Base-by-base conservation (phyloP, 2,888 invertebrate species). In the Caenorhabditis drosophilae region DNA sequence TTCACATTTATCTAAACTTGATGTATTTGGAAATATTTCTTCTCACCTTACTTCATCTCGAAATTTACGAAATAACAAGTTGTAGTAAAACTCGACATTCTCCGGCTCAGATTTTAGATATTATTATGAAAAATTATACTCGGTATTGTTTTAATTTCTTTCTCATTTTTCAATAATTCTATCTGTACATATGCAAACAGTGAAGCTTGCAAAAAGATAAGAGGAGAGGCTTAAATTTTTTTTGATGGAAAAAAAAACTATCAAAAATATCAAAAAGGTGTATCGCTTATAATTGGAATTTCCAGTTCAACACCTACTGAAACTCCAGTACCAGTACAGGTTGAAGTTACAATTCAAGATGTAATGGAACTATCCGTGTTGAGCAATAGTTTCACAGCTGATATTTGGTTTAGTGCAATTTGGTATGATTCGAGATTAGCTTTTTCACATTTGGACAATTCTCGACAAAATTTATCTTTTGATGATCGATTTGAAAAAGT, bases 371-470 rank as follows among this genome's bases (percentile, higher is more conserved):
- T 81, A 6, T 77, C 77, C n/a, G 81, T 81, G 12, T 55, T 81
- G 16, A 71, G 70, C 48, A 81, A 81, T 62, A 73, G 73, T 40
- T 77, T 81, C 53, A 78, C 79, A 9, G 79, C 78, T 0, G 81
- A 81, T 52, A 70, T 81, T n/a, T 81, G 81, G 81, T 81, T 81
- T 55, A 77, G 77, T 45, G 62, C 79, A 2, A 77, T 81, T 34
- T 81, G 81, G 81, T 75, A 79, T 49, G 81, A 81, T 55, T 66
- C 64, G 1, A 60, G 81, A 6, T 64, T 81, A 11, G 77, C 77
- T 18, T 81, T 76, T 45, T 50, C 63, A 2, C 78, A 78, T 57
- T 55, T 77, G 23, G 80, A 81, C 38, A 55, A 48, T 15, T 81
- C 79, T 48, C 64, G 81, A 15, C 59, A 67, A 20, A 81, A 81